Conservation (phyloP, 2,113 vertebrate species). For the Tenrec ecaudatus region DNA sequence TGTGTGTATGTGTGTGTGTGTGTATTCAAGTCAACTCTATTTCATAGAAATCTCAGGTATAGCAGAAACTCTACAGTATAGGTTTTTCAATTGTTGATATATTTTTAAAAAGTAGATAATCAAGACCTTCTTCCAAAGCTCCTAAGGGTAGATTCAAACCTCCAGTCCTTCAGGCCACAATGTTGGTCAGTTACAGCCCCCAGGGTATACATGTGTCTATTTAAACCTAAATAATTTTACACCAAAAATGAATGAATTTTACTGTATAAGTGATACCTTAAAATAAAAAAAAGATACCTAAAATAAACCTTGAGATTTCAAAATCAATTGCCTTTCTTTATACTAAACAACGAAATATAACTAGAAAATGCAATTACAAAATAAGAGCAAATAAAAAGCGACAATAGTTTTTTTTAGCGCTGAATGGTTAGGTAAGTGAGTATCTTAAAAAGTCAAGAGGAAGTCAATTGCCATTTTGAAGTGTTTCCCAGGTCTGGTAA, state of each 20-base stretch:
- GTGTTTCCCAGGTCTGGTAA: too few relatives aligned
- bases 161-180: not conserved
- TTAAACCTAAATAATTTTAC: not conserved
- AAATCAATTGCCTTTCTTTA: slow-evolving; percentile 14
- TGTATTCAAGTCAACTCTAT: not conserved
- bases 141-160: not conserved
- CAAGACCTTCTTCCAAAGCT: not conserved
- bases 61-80: not conserved
- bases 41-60: not conserved
- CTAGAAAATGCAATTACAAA: slow-evolving; percentile 7
- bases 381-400: not conserved
- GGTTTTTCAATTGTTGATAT: not conserved
- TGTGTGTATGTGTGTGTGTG: too few relatives aligned
- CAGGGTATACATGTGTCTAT: not conserved
- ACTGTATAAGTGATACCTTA: not conserved
- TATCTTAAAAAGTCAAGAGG: slow-evolving; percentile 1
- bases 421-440: not conserved
- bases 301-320: not conserved
- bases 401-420: not conserved
- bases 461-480: not conserved
- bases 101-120: not conserved
- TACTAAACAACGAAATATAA: not conserved
- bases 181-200: not conserved
- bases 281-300: not conserved
- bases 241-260: not conserved